These are phyloP conservation scores for Elysia crispata DNA, from an alignment of 2,888 invertebrate species.

Conservation along the genomic window DNA sequence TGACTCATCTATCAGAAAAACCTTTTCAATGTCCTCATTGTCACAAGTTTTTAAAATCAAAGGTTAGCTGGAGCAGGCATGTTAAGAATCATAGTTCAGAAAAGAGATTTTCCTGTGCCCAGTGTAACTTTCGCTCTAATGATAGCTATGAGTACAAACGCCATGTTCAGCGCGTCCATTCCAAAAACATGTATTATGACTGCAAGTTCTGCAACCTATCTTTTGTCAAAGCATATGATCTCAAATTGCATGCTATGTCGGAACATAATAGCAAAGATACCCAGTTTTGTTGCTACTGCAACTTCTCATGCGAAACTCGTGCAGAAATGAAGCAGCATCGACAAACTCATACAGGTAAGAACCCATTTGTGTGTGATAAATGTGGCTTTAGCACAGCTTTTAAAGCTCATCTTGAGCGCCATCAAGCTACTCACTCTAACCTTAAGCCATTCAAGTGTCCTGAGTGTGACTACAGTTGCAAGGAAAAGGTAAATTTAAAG, in stretches of 20 bases:
- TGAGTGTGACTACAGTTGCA: conserved; percentile 37
- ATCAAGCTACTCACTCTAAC: conserved; percentile 31
- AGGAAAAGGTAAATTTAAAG: conserved; percentile 41
- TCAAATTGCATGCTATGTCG: conserved; percentile 44
- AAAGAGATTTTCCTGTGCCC: conserved; percentile 27
- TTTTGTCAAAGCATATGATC: conserved; percentile 36
- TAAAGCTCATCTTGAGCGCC: conserved; percentile 41
- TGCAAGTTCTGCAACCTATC: conserved; percentile 40
- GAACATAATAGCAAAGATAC: conserved; percentile 40
- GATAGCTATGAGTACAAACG: conserved; percentile 45
- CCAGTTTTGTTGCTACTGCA: conserved; percentile 40
- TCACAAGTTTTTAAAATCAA: conserved; percentile 20
- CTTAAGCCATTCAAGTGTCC: conserved; percentile 40
- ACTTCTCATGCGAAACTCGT: conserved; percentile 40
- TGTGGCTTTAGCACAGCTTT: conserved; percentile 38
- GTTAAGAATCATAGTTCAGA: conserved; percentile 41
- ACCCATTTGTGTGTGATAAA: conserved; percentile 34
- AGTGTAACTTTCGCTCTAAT: conserved; percentile 40
- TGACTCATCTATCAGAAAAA: conserved; percentile 36
- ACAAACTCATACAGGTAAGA: conserved; percentile 39
- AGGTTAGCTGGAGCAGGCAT: conserved; percentile 40
- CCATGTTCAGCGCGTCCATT: conserved; percentile 34
- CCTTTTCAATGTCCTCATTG: conserved; percentile 37
- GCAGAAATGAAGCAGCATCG: conserved; percentile 31
- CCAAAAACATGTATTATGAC: conserved; percentile 21